phyloP scores from a whole-genome alignment of 2,113 vertebrate genomes.

The Xiphophorus maculatus region DNA sequence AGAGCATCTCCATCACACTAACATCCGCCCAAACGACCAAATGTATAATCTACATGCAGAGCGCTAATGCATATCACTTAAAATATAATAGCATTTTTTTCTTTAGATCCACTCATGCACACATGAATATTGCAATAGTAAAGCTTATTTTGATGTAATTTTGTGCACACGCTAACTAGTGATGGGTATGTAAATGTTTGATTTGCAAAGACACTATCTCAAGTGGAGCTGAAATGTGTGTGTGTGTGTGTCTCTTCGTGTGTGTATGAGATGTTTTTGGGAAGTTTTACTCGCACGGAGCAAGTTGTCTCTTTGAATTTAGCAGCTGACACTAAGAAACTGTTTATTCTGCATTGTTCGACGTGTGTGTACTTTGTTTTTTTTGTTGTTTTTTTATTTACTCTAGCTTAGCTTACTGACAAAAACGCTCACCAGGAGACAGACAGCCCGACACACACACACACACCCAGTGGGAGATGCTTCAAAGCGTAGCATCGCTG shows the following conservation, averaged over 20 bases:
- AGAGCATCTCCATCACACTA: background rate
- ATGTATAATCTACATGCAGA: background rate
- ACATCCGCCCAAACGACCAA: background rate
- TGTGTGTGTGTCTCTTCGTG: too few relatives aligned
- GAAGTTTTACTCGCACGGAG: constrained; percentile 37
- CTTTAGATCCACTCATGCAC: too few relatives aligned
- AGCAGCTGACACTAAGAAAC: constrained; percentile 60
- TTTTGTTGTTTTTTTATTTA: constrained; percentile 2
- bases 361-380: constrained; percentile 2
- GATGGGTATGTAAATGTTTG: background rate
- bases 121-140: background rate
- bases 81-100: background rate
- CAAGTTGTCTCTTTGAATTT: constrained; percentile 56
- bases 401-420: constrained; percentile 35
- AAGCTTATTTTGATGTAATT: background rate
- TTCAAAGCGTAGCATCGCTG: constrained; percentile 61
- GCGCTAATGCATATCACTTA: background rate
- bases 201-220: background rate
- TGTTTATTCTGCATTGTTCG: constrained; percentile 49
- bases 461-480: constrained; percentile 50
- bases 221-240: background rate
- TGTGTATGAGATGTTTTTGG: constrained; percentile 14
- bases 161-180: background rate
- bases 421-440: constrained; percentile 32
- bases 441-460: background rate